Evolutionary conservation across 1,140 invertebrate genomes (phyloP).

Genomic region (Drosophila repletoides): DNA sequence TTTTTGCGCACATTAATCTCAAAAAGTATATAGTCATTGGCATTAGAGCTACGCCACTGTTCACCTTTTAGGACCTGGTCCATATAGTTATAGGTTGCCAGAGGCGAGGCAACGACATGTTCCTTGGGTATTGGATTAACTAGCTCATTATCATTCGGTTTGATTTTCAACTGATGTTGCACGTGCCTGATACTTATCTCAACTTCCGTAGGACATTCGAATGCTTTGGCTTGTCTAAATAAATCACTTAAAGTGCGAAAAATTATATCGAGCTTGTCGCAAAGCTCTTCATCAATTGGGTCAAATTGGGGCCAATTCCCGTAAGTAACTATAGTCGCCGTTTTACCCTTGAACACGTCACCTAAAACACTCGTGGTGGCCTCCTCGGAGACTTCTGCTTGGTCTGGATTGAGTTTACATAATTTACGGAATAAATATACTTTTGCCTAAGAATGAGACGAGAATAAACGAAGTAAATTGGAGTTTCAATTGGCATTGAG

Average conservation of each 20-base stretch:
- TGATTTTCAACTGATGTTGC: neutral
- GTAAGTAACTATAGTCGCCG: slow-evolving; percentile 39
- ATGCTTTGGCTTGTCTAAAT: slow-evolving; percentile 26
- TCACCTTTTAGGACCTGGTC: neutral
- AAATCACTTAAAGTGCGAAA: slow-evolving; percentile 25
- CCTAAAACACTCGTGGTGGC: slow-evolving; percentile 32
- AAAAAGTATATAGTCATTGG: slow-evolving; percentile 24
- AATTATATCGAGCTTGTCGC: slow-evolving; percentile 25
- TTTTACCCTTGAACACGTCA: slow-evolving; percentile 35
- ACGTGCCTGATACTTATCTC: slow-evolving; percentile 38
- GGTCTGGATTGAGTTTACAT: slow-evolving; percentile 4
- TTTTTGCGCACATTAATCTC: slow-evolving; percentile 36
- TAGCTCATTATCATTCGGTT: neutral
- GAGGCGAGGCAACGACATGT: slow-evolving; percentile 34
- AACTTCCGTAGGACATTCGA: slow-evolving; percentile 30
- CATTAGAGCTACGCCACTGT: neutral
- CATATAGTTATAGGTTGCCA: slow-evolving; percentile 43
- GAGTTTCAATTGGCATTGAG: slow-evolving; percentile 22
- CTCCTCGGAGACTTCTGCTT: slow-evolving; percentile 34
- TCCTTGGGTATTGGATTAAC: too few species aligned
- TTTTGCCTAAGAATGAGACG: slow-evolving; percentile 35
- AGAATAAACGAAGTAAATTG: too few species aligned
- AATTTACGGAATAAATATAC: slow-evolving; percentile 62
- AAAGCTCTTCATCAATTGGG: neutral
- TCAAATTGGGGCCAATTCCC: slow-evolving; percentile 1